Evolutionary conservation across 2,113 vertebrate species (phyloP).

Genomic region (Tragelaphus imberbis): DNA sequence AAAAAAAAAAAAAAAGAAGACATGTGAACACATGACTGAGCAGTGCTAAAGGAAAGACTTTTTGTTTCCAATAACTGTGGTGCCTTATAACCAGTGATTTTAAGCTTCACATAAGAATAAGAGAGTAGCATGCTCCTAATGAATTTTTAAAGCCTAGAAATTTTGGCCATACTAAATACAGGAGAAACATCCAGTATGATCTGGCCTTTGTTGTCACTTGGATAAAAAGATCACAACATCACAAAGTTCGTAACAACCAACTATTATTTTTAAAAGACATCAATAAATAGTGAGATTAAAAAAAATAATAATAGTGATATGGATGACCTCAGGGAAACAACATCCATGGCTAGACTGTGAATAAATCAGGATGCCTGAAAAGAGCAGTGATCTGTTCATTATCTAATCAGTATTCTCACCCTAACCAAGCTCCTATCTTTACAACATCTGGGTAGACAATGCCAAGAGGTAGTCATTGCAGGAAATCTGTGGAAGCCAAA

Average conservation of each 20-base stretch:
- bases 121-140: not conserved
- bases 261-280: not conserved
- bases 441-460: not conserved
- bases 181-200: not conserved
- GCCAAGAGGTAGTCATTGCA: not conserved
- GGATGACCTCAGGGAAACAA: not conserved
- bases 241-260: not conserved
- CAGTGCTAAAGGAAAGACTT: not conserved
- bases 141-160: conserved; percentile 15
- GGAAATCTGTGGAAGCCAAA: not conserved
- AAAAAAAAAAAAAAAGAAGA: not conserved
- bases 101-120: not conserved
- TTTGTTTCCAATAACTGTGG: not conserved
- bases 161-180: not conserved
- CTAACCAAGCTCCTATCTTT: not conserved
- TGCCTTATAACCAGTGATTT: not conserved
- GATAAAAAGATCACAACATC: not conserved
- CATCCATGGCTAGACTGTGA: not conserved
- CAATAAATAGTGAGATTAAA: not conserved
- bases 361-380: not conserved
- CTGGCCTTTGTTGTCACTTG: not conserved
- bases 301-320: not conserved
- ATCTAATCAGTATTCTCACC: not conserved
- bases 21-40: not conserved
- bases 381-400: not conserved